Evolutionary conservation across 2,113 vertebrate genomes (phyloP), one percentile per base, ranked within the genome.

Genomic region (Collichthys lucidus): DNA sequence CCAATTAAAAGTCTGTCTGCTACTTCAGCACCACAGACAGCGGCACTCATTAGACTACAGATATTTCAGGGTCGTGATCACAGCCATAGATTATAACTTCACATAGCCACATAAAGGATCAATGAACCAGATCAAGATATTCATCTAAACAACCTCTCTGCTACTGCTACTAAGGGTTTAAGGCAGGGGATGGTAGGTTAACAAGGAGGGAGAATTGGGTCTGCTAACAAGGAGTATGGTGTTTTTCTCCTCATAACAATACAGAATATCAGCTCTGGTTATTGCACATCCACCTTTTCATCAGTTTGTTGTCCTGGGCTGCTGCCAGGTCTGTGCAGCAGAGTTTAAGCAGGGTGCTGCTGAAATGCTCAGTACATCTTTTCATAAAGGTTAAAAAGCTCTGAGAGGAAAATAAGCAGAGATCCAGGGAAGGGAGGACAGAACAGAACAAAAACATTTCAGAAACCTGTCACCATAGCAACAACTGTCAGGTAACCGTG

Each of bases 391-490:
- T 79, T 82, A 52, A 85, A 80, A 52, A 73, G 82, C 57, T 20
- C 3, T 2, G 17, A 47, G 56, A 56, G 16, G 57, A 59, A 35
- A 35, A 35, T 1, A 73, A 46, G 17, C 52, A 44, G 64, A 26
- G 55, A 29, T 20, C 5, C 12, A 1, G 10, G 6, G n/a, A 8
- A 19, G 24, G 55, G 29, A 10, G 14, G 31, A 56, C 8, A 71
- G 61, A 76, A 49, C n/a, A 44, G 66, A 71, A 62, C 19, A 67
- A 64, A 74, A 56, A 73, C 62, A 82, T 88, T 78, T 87, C 71
- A 77, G 29, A 62, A 47, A 86, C 62, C 76, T 50, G 83, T 91
- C 61, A n/a, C 88, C 86, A 88, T 90, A 31, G 90, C 83, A 90
- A 93, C 89, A 46, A 2, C 59, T 35, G 42, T 72, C 84, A 89